These are phyloP conservation scores for Alosa alosa DNA, from an alignment of 2,113 vertebrate genomes.

Conservation along the genomic window DNA sequence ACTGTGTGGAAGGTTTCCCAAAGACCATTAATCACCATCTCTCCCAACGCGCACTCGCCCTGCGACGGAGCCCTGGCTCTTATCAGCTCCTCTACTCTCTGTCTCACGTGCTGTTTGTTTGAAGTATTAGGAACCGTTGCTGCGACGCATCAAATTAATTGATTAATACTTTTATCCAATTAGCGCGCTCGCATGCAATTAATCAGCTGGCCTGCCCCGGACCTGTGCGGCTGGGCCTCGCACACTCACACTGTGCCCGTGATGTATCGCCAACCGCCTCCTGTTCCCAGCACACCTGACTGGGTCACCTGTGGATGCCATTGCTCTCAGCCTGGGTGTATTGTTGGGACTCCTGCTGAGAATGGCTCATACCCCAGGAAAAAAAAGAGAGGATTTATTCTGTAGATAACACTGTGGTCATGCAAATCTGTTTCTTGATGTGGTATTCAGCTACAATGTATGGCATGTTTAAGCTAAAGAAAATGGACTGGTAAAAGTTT, in stretches of 20 bases:
- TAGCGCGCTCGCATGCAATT: constrained; percentile 76
- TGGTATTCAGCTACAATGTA: not conserved
- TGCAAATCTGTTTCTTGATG: not conserved
- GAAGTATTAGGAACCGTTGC: constrained; percentile 68
- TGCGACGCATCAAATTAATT: constrained; percentile 73
- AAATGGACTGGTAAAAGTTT: too few relatives aligned
- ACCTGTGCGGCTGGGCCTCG: constrained; percentile 58
- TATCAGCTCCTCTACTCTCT: constrained; percentile 32
- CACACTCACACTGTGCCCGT: constrained; percentile 51
- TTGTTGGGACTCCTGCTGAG: constrained; percentile 57
- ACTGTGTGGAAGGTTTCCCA: constrained; percentile 53
- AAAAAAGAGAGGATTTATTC: not conserved
- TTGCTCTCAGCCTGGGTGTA: constrained; percentile 44
- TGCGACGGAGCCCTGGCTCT: constrained; percentile 28
- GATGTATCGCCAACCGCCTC: constrained; percentile 56
- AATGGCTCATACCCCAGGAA: constrained; percentile 35
- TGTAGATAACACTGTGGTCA: not conserved
- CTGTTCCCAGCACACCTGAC: constrained; percentile 51
- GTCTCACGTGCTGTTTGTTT: constrained; percentile 64
- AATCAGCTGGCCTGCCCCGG: constrained; percentile 66
- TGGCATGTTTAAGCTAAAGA: constrained; percentile 11
- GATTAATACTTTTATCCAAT: constrained; percentile 77
- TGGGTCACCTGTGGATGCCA: constrained; percentile 45
- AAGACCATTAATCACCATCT: constrained; percentile 60
- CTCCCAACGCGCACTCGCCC: constrained; percentile 3